phyloP scores from a whole-genome alignment of 2,113 vertebrate species.

The Epinephelus lanceolatus region DNA sequence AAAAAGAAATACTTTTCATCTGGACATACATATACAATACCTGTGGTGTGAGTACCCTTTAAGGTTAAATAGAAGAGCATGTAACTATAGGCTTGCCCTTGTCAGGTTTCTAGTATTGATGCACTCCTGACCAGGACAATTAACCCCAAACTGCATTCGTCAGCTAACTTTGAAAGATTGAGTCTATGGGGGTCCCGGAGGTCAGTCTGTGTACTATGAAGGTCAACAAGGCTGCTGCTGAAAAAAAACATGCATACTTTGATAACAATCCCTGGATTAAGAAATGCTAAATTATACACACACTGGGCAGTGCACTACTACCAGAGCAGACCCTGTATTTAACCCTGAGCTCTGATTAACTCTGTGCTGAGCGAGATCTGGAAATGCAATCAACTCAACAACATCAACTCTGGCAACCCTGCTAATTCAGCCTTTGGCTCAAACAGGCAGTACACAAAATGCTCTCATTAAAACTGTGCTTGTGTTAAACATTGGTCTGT shows the following conservation, averaged over 20 bases:
- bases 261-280: slow-evolving; percentile 23
- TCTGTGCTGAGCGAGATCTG: slow-evolving; percentile 27
- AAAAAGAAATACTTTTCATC: background rate
- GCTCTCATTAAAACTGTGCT: slow-evolving; percentile 18
- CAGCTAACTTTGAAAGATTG: slow-evolving; percentile 23
- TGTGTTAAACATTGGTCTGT: background rate
- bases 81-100: background rate
- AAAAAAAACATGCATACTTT: slow-evolving; percentile 6
- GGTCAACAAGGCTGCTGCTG: slow-evolving; percentile 8
- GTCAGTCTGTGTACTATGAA: slow-evolving; percentile 5
- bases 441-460: slow-evolving; percentile 10
- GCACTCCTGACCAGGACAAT: slow-evolving; percentile 31
- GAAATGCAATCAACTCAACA: slow-evolving; percentile 17
- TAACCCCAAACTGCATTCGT: slow-evolving; percentile 29
- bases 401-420: slow-evolving; percentile 23
- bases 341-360: slow-evolving; percentile 43
- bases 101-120: slow-evolving; percentile 37
- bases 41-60: background rate
- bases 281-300: slow-evolving; percentile 25
- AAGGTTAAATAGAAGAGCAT: slow-evolving; percentile 10
- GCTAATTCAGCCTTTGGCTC: slow-evolving; percentile 19
- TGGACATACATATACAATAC: background rate
- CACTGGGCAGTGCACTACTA: background rate
- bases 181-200: slow-evolving; percentile 17
- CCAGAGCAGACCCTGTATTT: slow-evolving; percentile 35